phyloP scores from a whole-genome alignment of 2,888 invertebrate species.

The Spilarctia lutea region DNA sequence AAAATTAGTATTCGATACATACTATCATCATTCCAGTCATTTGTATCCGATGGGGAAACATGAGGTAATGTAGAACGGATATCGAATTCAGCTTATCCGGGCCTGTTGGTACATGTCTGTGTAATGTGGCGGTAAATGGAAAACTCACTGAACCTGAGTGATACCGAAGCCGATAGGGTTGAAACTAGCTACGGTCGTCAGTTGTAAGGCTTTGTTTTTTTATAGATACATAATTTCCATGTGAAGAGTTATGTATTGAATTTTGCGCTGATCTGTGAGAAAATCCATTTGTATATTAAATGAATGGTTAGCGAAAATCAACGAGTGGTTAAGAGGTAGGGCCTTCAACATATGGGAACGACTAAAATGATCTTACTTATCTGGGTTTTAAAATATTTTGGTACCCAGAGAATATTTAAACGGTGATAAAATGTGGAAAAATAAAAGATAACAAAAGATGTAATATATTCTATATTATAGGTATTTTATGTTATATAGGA shows the following conservation, averaged over 20 bases:
- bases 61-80: conserved; percentile 11
- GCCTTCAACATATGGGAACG: too few relatives aligned
- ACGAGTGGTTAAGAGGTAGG: too few relatives aligned
- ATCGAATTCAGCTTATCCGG: conserved; percentile 19
- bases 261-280: background rate
- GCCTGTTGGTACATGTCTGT: conserved; percentile 28
- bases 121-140: conserved; percentile 64
- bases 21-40: background rate
- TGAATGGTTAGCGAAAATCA: too few relatives aligned
- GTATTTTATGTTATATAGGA: too few relatives aligned
- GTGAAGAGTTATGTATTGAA: background rate
- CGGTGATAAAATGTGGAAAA: too few relatives aligned
- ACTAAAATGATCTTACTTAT: too few relatives aligned
- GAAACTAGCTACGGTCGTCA: background rate
- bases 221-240: background rate
- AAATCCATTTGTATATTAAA: background rate
- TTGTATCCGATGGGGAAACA: background rate
- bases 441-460: too few relatives aligned
- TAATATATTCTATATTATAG: too few relatives aligned
- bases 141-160: conserved; percentile 56
- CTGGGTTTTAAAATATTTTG: too few relatives aligned
- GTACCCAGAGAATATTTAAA: too few relatives aligned
- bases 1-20: conserved; percentile 9
- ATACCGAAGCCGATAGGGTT: background rate
- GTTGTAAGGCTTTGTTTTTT: background rate